phyloP scores from a whole-genome alignment of 2,113 vertebrate species.

The Balaenoptera acutorostrata region DNA sequence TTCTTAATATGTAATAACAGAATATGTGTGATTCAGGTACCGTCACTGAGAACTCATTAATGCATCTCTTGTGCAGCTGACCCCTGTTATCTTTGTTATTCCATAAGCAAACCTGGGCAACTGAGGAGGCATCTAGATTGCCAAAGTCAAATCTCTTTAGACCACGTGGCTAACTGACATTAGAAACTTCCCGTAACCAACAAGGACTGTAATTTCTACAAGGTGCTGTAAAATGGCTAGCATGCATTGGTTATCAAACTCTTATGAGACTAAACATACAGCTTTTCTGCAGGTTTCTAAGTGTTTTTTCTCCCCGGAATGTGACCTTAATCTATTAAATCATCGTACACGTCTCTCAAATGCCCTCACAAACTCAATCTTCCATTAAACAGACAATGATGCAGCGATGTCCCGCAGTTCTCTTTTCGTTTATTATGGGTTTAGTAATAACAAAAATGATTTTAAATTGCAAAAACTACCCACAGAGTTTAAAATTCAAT shows the following conservation, averaged over 20 bases:
- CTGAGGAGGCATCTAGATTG: background rate
- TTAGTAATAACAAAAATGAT: background rate
- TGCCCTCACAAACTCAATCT: background rate
- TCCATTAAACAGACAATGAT: background rate
- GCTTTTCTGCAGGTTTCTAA: background rate
- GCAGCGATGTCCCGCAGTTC: background rate
- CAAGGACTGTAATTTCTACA: background rate
- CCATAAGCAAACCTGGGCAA: background rate
- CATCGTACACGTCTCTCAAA: background rate
- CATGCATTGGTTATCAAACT: background rate
- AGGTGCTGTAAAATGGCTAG: background rate
- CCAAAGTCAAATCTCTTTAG: background rate
- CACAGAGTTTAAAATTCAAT: background rate
- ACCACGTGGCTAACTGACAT: background rate
- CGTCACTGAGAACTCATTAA: background rate
- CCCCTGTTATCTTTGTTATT: background rate
- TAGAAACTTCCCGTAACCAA: background rate
- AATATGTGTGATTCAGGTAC: background rate
- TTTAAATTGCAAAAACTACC: background rate
- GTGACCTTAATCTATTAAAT: background rate
- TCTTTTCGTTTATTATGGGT: background rate
- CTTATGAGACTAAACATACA: slow-evolving; percentile 24
- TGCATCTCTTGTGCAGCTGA: background rate
- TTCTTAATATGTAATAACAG: background rate
- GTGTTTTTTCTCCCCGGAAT: background rate